Percentiles rank a stretch among this genome's conserved stretches.
These are phyloP conservation scores for Myotis yumanensis DNA, from an alignment of 2,113 vertebrate species.

Conservation along the genomic window DNA sequence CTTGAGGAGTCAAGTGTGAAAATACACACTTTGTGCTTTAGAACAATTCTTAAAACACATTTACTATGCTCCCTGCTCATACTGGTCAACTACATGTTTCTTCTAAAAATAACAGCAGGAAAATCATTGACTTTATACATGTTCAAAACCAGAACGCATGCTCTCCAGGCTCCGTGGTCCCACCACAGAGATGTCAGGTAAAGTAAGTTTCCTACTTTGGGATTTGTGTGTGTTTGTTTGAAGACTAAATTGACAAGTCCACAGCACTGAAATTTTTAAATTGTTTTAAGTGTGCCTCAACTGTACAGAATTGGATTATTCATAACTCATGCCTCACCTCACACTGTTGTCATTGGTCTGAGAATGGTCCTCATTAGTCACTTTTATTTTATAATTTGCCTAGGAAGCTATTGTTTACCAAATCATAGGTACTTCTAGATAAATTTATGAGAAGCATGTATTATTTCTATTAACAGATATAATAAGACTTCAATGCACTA, in stretches of 20 bases:
- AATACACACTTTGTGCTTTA: conserved; percentile 6
- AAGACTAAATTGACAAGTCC: not conserved
- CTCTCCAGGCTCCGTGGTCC: not conserved
- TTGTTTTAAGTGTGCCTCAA: not conserved
- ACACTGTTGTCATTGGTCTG: not conserved
- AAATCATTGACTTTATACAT: conserved; percentile 6
- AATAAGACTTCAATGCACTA: not conserved
- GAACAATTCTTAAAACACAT: conserved; percentile 35
- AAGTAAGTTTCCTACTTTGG: not conserved
- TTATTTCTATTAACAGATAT: not conserved
- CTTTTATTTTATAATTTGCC: not conserved
- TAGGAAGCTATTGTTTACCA: not conserved
- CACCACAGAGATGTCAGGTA: not conserved
- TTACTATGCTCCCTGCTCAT: not conserved
- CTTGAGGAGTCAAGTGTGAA: conserved; percentile 21
- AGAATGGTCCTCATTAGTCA: not conserved
- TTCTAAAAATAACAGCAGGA: conserved; percentile 41
- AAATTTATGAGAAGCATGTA: not conserved
- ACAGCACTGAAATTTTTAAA: not conserved
- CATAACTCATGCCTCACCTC: not conserved
- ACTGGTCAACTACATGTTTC: not conserved
- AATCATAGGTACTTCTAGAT: not conserved
- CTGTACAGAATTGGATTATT: not conserved
- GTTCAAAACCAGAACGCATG: conserved; percentile 28
- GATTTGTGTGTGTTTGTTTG: not conserved